A percentile compares a stretch with the other conserved stretches of the same genome.
Evolutionary conservation across 2,888 invertebrate genomes (phyloP).

Genomic region (Scaptomyza flava): DNA sequence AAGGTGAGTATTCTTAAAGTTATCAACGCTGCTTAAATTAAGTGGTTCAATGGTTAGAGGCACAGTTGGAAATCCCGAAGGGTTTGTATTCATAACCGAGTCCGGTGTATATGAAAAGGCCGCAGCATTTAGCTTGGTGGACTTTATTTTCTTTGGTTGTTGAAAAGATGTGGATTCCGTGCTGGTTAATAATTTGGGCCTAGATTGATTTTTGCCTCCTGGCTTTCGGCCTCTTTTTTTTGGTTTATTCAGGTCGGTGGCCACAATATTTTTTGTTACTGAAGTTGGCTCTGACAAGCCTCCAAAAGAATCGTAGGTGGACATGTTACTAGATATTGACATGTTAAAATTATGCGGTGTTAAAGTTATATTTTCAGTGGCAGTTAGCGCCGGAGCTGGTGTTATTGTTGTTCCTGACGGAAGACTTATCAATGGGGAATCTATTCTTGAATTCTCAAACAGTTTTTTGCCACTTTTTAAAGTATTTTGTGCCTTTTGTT

Average conservation of each 20-base stretch:
- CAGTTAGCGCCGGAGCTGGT: conserved; percentile 60
- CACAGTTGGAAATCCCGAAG: background rate
- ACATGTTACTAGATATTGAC: conserved; percentile 2
- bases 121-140: conserved; percentile 13
- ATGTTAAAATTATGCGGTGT: conserved; percentile 1
- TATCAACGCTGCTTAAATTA: conserved; percentile 45
- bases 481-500: conserved; percentile 64
- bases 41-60: conserved; percentile 44
- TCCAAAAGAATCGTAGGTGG: conserved; percentile 10
- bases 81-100: background rate
- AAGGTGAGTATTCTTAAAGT: conserved; percentile 16
- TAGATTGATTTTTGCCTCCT: conserved; percentile 79
- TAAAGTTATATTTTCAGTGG: conserved; percentile 10
- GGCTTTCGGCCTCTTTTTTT: conserved; percentile 83
- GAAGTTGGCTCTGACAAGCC: background rate
- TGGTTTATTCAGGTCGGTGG: conserved; percentile 62
- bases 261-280: conserved; percentile 7
- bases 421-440: conserved; percentile 72
- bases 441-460: conserved; percentile 20
- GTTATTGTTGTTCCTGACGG: conserved; percentile 84
- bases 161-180: conserved; percentile 13
- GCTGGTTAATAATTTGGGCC: conserved; percentile 8
- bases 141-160: conserved; percentile 28
- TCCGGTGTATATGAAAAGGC: conserved; percentile 1
- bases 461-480: conserved; percentile 30